Base-by-base conservation (phyloP, 2,888 invertebrate species). In the Melanostoma scalare region DNA sequence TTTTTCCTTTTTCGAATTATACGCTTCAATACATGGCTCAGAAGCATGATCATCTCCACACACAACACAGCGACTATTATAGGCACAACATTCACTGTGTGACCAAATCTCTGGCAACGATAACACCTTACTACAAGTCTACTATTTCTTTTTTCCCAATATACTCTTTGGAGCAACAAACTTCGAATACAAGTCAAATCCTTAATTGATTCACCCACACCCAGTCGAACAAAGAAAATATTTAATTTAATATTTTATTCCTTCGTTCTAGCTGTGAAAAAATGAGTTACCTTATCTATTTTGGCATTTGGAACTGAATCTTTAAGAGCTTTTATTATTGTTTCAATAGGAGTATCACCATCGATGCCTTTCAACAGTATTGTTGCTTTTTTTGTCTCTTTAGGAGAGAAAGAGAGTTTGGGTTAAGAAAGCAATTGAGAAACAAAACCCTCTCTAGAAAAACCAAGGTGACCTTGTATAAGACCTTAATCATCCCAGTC, bases 121-220 rank as follows among this genome's bases (percentile, higher is more conserved):
- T 20, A 20, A 20, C 20, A 20, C 46, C 50, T 50, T 50, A 50
- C 50, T n/a, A 52, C 33, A n/a, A 52, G 35, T 35, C 33, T 55
- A 6, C 36, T 55, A 36, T 55, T 36, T 55, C 4, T 55, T 3
- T 8, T 10, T 5, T 55, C 53, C 53, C 53, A 55, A 36, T 55
- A 55, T 3, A 55, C 10, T 55, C 53, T 55, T 55, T 55, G 53
- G 10, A 35, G 53, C 6, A 55, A 10, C 6, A 55, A 36, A 55
- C 36, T 36, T 20, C 53, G 36, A 20, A 55, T 36, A 36, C 36
- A 36, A 36, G 20, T 36, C 10, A 55, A 36, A 6, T 55, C 53
- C 10, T 55, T 55, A 36, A 36, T 55, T 36, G 36, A 36, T 55
- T 55, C 53, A n/a, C n/a, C n/a, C n/a, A n/a, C n/a, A n/a, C n/a